Conservation (phyloP, 2,113 vertebrate genomes). For the Psilopogon haemacephalus region DNA sequence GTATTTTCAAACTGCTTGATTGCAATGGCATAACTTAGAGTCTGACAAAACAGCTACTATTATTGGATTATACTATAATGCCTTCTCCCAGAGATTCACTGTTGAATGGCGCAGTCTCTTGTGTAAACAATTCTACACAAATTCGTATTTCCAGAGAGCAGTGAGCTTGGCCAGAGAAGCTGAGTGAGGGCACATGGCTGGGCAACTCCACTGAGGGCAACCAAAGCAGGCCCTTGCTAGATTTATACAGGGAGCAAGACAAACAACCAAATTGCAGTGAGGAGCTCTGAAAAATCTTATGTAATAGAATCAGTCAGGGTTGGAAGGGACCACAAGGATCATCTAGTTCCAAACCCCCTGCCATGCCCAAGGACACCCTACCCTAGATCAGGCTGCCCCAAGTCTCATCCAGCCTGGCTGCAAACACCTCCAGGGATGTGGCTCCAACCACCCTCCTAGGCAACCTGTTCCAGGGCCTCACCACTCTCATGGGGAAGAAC, state of each 20-base stretch:
- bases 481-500: too few species aligned
- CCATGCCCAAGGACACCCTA: too few species aligned
- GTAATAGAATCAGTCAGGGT: too few species aligned
- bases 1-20: neutral
- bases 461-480: too few species aligned
- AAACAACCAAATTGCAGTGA: neutral
- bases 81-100: rapidly evolving
- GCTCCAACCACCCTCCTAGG: too few species aligned
- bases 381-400: too few species aligned
- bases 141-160: neutral
- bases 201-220: neutral
- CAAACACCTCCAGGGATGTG: too few species aligned
- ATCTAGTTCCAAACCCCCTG: too few species aligned
- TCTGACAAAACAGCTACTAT: neutral
- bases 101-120: neutral
- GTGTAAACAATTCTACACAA: neutral
- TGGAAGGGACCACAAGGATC: too few species aligned
- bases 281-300: neutral
- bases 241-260: neutral
- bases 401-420: too few species aligned
- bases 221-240: neutral
- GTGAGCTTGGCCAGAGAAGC: neutral
- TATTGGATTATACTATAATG: neutral
- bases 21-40: neutral
- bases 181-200: neutral